Percentiles rank a stretch among this genome's conserved stretches.
These are phyloP conservation scores for Cheilosia impressa DNA, from an alignment of 2,888 invertebrate species.

Conservation along the genomic window DNA sequence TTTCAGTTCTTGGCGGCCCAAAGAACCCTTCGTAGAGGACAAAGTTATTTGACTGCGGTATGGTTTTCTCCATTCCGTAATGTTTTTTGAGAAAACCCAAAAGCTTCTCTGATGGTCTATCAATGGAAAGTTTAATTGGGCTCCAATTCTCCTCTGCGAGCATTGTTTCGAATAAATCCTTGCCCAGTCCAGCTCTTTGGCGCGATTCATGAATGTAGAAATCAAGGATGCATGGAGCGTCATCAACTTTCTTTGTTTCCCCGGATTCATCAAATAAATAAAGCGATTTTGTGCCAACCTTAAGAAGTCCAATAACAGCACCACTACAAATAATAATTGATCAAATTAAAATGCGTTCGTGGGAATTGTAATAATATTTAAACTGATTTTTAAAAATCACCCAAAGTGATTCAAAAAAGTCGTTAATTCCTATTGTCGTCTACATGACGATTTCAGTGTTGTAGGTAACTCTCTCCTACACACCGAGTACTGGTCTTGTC, in stretches of 20 bases:
- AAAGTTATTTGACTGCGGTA: constrained; percentile 94
- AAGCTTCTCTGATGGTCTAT: constrained; percentile 96
- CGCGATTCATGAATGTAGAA: constrained; percentile 94
- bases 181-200: constrained; percentile 94
- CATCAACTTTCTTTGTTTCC: constrained; percentile 89
- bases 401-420: too few relatives aligned
- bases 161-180: constrained; percentile 94
- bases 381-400: too few relatives aligned
- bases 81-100: constrained; percentile 93
- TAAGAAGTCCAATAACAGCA: constrained; percentile 92
- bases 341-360: background rate
- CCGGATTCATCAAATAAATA: constrained; percentile 91
- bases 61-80: constrained; percentile 87
- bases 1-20: constrained; percentile 76
- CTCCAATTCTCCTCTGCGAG: constrained; percentile 88
- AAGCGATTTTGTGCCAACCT: constrained; percentile 94
- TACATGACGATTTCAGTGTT: too few relatives aligned
- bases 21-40: constrained; percentile 94
- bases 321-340: constrained; percentile 85
- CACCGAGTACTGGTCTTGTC: too few relatives aligned
- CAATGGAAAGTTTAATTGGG: constrained; percentile 93
- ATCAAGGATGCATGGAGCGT: constrained; percentile 95
- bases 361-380: too few relatives aligned
- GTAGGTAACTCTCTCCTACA: too few relatives aligned
- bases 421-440: too few relatives aligned